phyloP scores from a whole-genome alignment of 2,113 vertebrate species.

The Pachyramphus minor region DNA sequence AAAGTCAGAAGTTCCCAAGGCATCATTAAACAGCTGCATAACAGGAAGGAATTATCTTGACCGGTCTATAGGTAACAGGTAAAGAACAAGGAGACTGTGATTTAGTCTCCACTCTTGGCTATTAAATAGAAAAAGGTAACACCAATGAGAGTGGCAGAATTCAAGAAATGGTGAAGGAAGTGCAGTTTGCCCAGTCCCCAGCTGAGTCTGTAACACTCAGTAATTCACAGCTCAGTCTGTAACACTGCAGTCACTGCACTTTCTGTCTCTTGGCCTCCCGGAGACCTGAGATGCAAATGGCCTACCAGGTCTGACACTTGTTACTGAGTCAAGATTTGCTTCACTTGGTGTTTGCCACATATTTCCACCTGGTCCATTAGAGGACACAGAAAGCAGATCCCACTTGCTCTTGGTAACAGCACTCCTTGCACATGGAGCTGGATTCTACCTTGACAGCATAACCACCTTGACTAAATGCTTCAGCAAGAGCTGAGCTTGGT shows the following conservation, averaged over 20 bases:
- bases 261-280: fast-evolving
- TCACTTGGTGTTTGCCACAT: not conserved
- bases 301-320: not conserved
- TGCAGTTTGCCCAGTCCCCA: not conserved
- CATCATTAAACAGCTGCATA: not conserved
- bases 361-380: not conserved
- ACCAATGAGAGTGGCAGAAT: not conserved
- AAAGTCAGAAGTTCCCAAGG: not conserved
- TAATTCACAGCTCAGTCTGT: not conserved
- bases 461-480: not conserved
- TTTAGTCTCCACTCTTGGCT: not conserved
- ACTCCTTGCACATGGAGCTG: not conserved
- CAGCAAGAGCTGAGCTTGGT: not conserved
- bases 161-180: not conserved
- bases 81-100: not conserved
- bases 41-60: not conserved
- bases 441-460: not conserved
- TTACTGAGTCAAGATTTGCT: not conserved
- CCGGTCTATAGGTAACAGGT: not conserved
- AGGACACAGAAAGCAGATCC: not conserved
- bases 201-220: not conserved
- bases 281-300: not conserved
- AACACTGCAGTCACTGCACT: fast-evolving
- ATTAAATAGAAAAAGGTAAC: not conserved
- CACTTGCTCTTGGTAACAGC: not conserved